Evolutionary conservation across 2,113 vertebrate genomes (phyloP).

Genomic region (Microcebus lehilahytsara): DNA sequence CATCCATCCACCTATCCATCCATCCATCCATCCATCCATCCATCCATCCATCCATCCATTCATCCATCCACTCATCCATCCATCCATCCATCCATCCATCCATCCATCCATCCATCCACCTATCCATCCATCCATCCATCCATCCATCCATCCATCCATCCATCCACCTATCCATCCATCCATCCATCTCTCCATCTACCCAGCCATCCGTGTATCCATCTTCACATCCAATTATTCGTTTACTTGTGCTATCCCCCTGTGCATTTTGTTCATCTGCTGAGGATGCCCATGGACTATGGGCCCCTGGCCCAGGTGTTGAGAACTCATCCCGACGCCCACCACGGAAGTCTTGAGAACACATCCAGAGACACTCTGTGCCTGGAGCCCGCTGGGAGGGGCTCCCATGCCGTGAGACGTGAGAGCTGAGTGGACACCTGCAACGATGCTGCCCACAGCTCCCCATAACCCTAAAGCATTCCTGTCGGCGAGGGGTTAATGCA

Average conservation of each 20-base stretch:
- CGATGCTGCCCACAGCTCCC: background rate
- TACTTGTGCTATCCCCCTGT: background rate
- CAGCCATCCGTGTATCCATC: no score
- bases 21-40: background rate
- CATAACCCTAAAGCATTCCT: background rate
- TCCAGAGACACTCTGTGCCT: background rate
- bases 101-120: background rate
- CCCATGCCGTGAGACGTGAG: background rate
- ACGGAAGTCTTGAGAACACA: background rate
- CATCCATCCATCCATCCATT: background rate
- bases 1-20: fast-evolving
- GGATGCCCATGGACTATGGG: background rate
- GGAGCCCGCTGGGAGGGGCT: background rate
- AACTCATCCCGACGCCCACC: background rate
- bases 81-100: fast-evolving
- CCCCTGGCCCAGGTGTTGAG: background rate
- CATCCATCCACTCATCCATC: background rate
- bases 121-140: fast-evolving
- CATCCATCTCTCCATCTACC: background rate
- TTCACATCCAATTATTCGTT: background rate
- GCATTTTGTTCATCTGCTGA: background rate
- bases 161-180: no score
- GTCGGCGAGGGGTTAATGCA: background rate
- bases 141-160: background rate
- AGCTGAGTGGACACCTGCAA: background rate